Conservation (phyloP, 2,888 invertebrate genomes). For the Ariolimax columbianus region DNA sequence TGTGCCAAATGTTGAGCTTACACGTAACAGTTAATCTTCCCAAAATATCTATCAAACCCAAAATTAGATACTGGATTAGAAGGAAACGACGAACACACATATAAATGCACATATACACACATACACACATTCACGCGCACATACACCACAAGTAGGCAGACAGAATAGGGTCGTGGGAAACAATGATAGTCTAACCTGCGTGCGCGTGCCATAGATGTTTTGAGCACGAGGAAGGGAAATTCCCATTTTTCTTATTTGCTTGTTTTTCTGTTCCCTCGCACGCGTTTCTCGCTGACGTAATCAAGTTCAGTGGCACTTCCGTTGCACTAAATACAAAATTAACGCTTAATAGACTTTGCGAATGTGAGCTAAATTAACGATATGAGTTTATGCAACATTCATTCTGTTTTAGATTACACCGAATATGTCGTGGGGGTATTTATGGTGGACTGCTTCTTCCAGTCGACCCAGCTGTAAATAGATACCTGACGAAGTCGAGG, state of each 20-base stretch:
- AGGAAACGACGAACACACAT: not conserved
- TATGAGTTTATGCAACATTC: no score
- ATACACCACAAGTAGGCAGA: no score
- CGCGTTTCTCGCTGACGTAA: not conserved
- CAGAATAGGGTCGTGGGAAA: not conserved
- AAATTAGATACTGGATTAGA: not conserved
- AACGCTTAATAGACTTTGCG: no score
- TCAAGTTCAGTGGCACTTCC: not conserved
- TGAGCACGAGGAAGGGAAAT: not conserved
- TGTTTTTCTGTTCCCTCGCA: not conserved
- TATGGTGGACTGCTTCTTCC: no score
- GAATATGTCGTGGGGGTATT: no score
- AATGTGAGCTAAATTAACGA: no score
- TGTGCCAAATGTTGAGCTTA: no score
- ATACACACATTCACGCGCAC: no score
- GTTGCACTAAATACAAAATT: not conserved
- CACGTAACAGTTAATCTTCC: not conserved
- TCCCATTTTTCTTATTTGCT: not conserved
- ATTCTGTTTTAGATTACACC: no score
- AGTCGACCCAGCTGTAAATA: no score
- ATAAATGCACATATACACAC: no score
- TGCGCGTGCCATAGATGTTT: slow-evolving; percentile 9
- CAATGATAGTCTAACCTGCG: slow-evolving; percentile 4
- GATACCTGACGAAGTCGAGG: no score
- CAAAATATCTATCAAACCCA: not conserved